A percentile compares a stretch with the other conserved stretches of the same genome.
phyloP scores from a whole-genome alignment of 2,113 vertebrate genomes.

The Hiodon alosoides region DNA sequence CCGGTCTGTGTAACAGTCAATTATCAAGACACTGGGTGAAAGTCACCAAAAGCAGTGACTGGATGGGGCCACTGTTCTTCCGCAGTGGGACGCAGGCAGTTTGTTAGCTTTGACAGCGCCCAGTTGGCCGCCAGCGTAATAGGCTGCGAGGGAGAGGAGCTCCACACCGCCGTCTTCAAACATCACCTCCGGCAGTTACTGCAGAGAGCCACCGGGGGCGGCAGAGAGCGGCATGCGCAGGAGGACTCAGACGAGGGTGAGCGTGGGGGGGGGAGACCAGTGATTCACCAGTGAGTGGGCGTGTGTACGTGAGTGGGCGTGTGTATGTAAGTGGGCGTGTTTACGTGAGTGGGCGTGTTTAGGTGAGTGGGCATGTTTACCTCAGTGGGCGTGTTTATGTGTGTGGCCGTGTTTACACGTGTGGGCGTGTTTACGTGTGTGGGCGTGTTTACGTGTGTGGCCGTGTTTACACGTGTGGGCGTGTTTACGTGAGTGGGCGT shows the following conservation, averaged over 20 bases:
- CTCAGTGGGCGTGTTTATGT: background rate
- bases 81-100: constrained; percentile 89
- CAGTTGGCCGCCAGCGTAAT: constrained; percentile 67
- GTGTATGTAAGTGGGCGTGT: background rate
- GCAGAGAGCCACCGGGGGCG: constrained; percentile 61
- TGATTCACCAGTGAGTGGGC: background rate
- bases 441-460: background rate
- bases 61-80: background rate
- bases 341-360: background rate
- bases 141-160: constrained; percentile 84
- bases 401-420: background rate
- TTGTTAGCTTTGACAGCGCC: constrained; percentile 80
- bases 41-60: too few relatives aligned
- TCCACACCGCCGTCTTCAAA: constrained; percentile 85
- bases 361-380: background rate
- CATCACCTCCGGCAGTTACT: constrained; percentile 88
- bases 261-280: background rate
- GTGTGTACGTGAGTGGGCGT: background rate
- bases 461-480: background rate
- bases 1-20: background rate
- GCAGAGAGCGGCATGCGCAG: constrained; percentile 17
- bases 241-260: constrained; percentile 52
- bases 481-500: background rate
- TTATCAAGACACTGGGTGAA: background rate
- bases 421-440: background rate